Evolutionary conservation across 1,140 invertebrate species (phyloP).

Genomic region (Paramacrobiotus metropolitanus): DNA sequence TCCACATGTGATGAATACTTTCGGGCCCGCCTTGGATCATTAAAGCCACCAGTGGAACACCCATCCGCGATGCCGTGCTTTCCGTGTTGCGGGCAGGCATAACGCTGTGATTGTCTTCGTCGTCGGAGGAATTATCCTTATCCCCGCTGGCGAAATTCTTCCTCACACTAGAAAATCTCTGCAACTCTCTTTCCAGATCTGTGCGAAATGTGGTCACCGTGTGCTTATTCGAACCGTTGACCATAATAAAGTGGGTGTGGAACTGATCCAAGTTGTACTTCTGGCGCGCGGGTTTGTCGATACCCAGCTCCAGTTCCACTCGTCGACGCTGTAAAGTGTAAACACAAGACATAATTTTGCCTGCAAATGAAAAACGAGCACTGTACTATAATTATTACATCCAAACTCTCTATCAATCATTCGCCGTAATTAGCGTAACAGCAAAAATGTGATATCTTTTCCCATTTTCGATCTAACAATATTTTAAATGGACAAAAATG

Average conservation of each 20-base stretch:
- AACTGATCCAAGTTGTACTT: not conserved
- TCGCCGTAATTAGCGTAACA: no score
- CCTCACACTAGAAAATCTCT: not conserved
- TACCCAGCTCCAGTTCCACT: not conserved
- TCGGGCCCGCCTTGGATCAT: slow-evolving; percentile 23
- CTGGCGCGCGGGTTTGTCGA: not conserved
- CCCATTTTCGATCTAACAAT: no score
- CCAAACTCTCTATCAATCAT: no score
- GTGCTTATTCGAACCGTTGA: not conserved
- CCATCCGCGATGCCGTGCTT: not conserved
- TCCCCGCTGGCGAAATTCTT: not conserved
- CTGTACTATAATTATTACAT: no score
- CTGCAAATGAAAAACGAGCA: not conserved
- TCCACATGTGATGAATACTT: slow-evolving; percentile 20
- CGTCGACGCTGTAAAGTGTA: not conserved
- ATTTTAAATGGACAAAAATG: no score
- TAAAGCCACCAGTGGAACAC: slow-evolving; percentile 22
- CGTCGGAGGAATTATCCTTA: not conserved
- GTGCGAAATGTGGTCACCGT: not conserved
- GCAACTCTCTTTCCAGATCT: not conserved
- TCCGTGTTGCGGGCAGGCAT: not conserved
- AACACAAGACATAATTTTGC: not conserved
- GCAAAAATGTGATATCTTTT: no score
- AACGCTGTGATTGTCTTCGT: not conserved
- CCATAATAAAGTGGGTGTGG: not conserved